Evolutionary conservation across 2,797 vertebrate species (phyloP).

Genomic region (Momotus momota): DNA sequence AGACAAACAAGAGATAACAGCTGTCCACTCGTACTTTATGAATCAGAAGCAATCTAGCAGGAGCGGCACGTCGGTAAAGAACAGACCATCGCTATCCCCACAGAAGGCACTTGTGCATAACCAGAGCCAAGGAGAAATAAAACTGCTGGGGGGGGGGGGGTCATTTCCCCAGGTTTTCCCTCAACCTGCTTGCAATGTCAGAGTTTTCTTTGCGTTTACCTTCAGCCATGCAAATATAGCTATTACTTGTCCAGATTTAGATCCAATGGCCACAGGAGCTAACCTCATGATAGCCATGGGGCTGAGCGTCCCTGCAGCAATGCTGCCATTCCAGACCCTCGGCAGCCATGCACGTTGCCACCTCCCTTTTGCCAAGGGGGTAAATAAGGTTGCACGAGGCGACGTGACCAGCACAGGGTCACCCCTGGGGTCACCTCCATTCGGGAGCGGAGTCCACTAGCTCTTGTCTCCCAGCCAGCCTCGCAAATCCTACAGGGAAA

Average conservation of each 20-base stretch:
- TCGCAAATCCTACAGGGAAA: conserved; percentile 16
- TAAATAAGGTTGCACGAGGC: neutral
- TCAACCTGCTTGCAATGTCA: neutral
- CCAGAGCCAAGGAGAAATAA: neutral
- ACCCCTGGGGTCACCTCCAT: neutral
- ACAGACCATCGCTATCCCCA: fast-evolving
- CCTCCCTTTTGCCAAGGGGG: neutral
- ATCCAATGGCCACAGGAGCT: fast-evolving
- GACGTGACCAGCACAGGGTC: neutral
- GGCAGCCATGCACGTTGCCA: fast-evolving
- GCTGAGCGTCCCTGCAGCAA: neutral
- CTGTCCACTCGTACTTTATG: fast-evolving
- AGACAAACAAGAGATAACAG: neutral
- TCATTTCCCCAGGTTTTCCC: neutral
- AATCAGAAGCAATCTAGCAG: neutral
- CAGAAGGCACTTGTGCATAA: neutral
- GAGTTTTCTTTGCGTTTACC: neutral
- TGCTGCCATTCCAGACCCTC: neutral
- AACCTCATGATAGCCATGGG: fast-evolving
- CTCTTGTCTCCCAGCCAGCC: neutral
- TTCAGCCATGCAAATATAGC: neutral
- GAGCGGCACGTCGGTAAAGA: neutral
- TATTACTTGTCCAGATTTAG: fast-evolving
- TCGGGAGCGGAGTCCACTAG: fast-evolving
- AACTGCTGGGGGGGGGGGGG: neutral